Percentiles rank a stretch among this genome's conserved stretches.
These are phyloP conservation scores for Terrapene triunguis DNA, from an alignment of 2,113 vertebrate species.

Conservation along the genomic window DNA sequence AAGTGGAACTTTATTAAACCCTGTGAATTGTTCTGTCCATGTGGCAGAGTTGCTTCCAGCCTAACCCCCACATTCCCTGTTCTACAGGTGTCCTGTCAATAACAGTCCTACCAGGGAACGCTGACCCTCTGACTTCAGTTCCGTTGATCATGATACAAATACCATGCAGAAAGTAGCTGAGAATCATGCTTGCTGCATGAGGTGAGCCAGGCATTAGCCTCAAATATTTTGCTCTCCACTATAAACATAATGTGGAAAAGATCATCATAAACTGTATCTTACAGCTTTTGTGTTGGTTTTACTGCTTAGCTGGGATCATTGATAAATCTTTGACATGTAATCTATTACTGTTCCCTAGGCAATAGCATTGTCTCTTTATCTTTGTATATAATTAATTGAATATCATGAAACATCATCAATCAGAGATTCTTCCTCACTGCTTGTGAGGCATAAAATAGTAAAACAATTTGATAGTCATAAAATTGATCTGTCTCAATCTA, in stretches of 20 bases:
- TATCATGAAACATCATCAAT: conserved; percentile 51
- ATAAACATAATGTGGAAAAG: not conserved
- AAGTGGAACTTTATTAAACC: not conserved
- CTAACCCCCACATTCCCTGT: not conserved
- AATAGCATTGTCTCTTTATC: conserved; percentile 40
- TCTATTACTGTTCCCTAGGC: conserved; percentile 21
- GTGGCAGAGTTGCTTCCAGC: not conserved
- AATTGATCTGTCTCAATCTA: conserved; percentile 53
- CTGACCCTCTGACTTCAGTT: not conserved
- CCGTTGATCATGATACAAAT: not conserved
- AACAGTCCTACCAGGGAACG: not conserved
- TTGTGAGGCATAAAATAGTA: conserved; percentile 43
- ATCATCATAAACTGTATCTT: conserved; percentile 28
- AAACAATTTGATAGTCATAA: conserved; percentile 49
- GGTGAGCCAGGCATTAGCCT: not conserved
- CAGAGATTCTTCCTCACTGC: conserved; percentile 30
- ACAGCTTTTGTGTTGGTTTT: conserved; percentile 48
- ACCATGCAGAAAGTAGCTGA: not conserved
- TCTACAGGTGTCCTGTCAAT: not conserved
- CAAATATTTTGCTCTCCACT: conserved; percentile 2
- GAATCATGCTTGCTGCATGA: not conserved
- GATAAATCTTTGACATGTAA: conserved; percentile 34
- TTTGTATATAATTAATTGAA: conserved; percentile 59
- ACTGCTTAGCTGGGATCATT: not conserved
- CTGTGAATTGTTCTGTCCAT: not conserved